phyloP scores from a whole-genome alignment of 2,888 invertebrate species.

The Synergus gifuensis region DNA sequence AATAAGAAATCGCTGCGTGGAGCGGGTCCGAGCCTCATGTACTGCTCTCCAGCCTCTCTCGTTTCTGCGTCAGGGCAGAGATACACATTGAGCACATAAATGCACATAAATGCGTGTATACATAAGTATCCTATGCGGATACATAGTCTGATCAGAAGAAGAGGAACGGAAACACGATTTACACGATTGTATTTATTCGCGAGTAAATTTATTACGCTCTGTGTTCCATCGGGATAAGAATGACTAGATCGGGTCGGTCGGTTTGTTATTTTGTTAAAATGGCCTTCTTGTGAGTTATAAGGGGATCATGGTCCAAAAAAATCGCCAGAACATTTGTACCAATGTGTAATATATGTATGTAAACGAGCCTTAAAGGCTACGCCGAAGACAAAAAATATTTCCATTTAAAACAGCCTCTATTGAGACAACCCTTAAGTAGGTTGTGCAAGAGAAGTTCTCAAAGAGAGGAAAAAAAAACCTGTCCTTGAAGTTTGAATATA shows the following conservation, averaged over 20 bases:
- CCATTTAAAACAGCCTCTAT: not conserved
- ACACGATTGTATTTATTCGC: constrained; percentile 55
- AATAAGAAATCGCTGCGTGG: constrained; percentile 12
- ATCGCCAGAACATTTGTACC: constrained; percentile 33
- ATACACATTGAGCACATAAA: constrained; percentile 49
- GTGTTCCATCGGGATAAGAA: constrained; percentile 56
- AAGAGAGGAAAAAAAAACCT: not conserved
- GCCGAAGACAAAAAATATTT: constrained; percentile 1
- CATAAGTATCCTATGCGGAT: constrained; percentile 54
- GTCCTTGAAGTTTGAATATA: not conserved
- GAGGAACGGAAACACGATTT: constrained; percentile 51
- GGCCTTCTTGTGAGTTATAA: constrained; percentile 42
- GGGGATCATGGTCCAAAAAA: constrained; percentile 46
- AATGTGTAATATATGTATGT: constrained; percentile 32
- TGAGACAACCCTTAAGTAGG: not conserved
- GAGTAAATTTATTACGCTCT: constrained; percentile 56
- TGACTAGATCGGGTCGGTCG: constrained; percentile 56
- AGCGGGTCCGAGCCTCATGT: not conserved
- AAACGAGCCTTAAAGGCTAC: constrained; percentile 12
- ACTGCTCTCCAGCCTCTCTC: not conserved
- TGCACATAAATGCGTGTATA: constrained; percentile 55
- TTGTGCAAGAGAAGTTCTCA: not conserved
- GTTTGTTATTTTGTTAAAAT: constrained; percentile 56
- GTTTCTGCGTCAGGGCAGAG: constrained; percentile 48
- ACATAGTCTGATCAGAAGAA: constrained; percentile 45